Percentiles rank a stretch among this genome's conserved stretches.
Conservation (phyloP, 2,888 invertebrate genomes). For the Lepidocyrtoides sp. region DNA sequence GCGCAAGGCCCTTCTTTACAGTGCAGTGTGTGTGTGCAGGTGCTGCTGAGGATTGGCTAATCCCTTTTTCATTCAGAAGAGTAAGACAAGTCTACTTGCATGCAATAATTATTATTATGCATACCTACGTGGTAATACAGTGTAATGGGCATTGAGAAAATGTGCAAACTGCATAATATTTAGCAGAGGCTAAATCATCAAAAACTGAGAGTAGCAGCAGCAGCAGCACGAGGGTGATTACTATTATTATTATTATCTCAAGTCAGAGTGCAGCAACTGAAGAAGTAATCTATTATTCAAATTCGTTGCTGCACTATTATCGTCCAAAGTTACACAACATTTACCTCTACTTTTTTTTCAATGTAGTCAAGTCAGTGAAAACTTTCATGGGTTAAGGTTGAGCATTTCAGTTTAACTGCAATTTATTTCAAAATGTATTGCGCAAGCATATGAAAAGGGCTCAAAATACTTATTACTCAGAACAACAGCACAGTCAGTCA, state of each 20-base stretch:
- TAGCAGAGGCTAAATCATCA: neutral
- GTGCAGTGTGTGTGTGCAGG: too few relatives aligned
- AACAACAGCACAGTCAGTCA: too few relatives aligned
- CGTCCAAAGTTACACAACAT: neutral
- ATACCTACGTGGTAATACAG: neutral
- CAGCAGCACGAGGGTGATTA: neutral
- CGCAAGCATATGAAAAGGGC: neutral
- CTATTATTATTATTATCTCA: too few relatives aligned
- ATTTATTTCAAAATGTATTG: neutral
- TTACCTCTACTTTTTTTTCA: neutral
- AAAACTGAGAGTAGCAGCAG: neutral
- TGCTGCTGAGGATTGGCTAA: slow-evolving; percentile 16
- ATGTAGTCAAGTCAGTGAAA: slow-evolving; percentile 35
- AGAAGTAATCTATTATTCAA: neutral
- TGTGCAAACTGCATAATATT: neutral
- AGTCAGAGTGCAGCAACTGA: neutral
- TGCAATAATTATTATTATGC: neutral
- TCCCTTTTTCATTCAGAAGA: neutral
- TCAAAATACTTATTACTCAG: neutral
- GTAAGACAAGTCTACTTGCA: neutral
- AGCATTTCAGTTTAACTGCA: neutral
- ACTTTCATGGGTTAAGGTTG: slow-evolving; percentile 43
- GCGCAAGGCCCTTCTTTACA: too few relatives aligned
- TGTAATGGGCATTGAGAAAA: neutral
- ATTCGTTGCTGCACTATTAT: neutral